These are phyloP conservation scores for Anthopleura sola DNA, from an alignment of 64 coral and sea anemone genomes.

Conservation along the genomic window DNA sequence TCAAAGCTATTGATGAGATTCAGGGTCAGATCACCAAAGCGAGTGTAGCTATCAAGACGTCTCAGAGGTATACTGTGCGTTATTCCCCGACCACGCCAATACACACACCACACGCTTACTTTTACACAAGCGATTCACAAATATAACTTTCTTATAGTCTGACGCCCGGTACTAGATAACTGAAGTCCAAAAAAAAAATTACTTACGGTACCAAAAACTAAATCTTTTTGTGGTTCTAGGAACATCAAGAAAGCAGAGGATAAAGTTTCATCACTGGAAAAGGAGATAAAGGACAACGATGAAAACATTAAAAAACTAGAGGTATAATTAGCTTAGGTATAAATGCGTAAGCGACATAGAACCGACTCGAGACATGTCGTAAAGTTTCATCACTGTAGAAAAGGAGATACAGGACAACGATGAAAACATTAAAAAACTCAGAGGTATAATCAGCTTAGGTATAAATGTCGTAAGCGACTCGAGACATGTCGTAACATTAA, in stretches of 20 bases:
- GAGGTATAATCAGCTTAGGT: slow-evolving; percentile 35
- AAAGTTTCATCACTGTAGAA: slow-evolving; percentile 58
- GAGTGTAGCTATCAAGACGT: slow-evolving; percentile 88
- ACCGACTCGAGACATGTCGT: neutral
- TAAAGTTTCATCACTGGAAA: slow-evolving; percentile 63
- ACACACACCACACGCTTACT: neutral
- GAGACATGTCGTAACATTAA: neutral
- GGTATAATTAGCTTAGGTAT: too few species aligned
- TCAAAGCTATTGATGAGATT: slow-evolving; percentile 86
- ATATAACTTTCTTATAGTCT: too few species aligned
- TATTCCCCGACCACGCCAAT: neutral
- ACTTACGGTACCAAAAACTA: too few species aligned
- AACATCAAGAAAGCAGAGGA: slow-evolving; percentile 95
- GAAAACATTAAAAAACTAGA: slow-evolving; percentile 63
- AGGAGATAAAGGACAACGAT: slow-evolving; percentile 73
- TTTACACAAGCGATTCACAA: too few species aligned
- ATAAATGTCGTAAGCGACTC: neutral
- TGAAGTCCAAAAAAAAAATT: too few species aligned
- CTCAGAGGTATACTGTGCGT: slow-evolving; percentile 52
- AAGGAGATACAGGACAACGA: slow-evolving; percentile 91
- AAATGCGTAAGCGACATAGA: neutral
- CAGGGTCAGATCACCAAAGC: slow-evolving; percentile 87
- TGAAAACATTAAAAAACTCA: slow-evolving; percentile 60
- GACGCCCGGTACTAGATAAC: too few species aligned
- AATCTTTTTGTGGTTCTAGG: slow-evolving; percentile 22